Base-by-base conservation (phyloP, 2,888 invertebrate species). In the Leptinotarsa rubiginosa region DNA sequence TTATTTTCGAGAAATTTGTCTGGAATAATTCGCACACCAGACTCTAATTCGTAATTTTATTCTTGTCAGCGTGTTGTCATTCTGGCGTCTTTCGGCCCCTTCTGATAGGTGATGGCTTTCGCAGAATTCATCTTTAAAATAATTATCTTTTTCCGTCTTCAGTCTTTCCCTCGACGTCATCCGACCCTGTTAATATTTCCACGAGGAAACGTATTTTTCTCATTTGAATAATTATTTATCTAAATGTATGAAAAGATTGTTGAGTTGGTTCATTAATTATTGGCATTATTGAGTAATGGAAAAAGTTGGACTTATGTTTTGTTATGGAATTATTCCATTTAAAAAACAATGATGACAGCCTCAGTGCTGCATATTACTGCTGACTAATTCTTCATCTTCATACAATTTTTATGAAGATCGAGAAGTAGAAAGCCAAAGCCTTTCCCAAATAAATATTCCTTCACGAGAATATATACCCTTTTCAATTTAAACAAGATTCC, bases 1-100 rank as follows among this genome's bases (percentile, higher is more conserved):
- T 77, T 77, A 75, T 75, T 73, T 77, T 69, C 77, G 64, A 65
- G 71, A 77, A 77, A 77, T 77, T 77, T 77, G 77, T 75, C 75
- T 67, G 52, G 66, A 73, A 64, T 69, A 73, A 77, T 77, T 77
- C 59, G 69, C 68, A 69, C 72, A 65, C 47, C 49, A 41, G 41
- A 41, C 64, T 71, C 54, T 75, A 77, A 74, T 77, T 73, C 70
- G 77, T 77, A 77, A 77, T 77, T 77, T 75, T 77, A 77, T 75
- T 77, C 77, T 75, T 77, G 77, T 77, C 77, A 75, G 66, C 73
- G 41, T 62, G 62, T 62, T 62, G 69, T 65, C 65, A 31, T 65
- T 56, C 56, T 64, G 41, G 67, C 72, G 59, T 64, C 64, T 69
- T 65, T 65, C 66, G 52, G 50, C 50, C 52, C 49, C 56, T 52